Evolutionary conservation across 2,888 invertebrate genomes (phyloP), one percentile per base, ranked within the genome.

Genomic region (Tetanocera ferruginea): DNA sequence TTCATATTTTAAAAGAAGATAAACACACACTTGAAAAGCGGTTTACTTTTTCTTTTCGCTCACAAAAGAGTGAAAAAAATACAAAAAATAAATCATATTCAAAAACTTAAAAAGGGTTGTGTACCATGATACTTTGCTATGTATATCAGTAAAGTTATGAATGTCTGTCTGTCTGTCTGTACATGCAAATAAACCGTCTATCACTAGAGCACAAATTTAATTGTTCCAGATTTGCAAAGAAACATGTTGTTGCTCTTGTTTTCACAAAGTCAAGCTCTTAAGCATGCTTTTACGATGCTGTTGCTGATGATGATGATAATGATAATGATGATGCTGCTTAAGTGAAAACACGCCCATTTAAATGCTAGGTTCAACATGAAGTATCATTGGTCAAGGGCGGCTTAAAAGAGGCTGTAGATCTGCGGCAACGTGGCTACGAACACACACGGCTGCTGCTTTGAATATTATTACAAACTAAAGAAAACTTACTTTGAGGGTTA

Each of bases 301-400:
- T 11, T 43, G 43, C 1, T 43, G 9, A 37, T 37, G 37, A 37
- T 8, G 43, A 43, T 43, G 43, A 43, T 43, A n/a, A n/a, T 64
- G 34, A 34, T 49, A n/a, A 67, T 49, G 49, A 52, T 23, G 28
- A 67, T 49, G 49, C 28, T 23, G 28, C 52, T 55, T 19, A 51
- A 64, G 62, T 49, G 73, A 49, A 73, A 49, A 74, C 60, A 74
- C 73, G 73, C 73, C 73, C 73, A 62, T 62, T 51, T 43, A 28
- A 62, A 62, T 62, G 49, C 23, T 60, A 37, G 49, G 49, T 51
- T 49, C 28, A 62, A 28, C n/a, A 62, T 74, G 49, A n/a, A 49
- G 62, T 55, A 71, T 64, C 37, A 74, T 60, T 74, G 73, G 73
- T 74, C 51, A 43, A 73, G 49, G 57, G 43, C 49, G 60, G 43